Evolutionary conservation across 2,797 vertebrate genomes (phyloP), one percentile per base, ranked within the genome.

Genomic region (Sylvilagus floridanus): DNA sequence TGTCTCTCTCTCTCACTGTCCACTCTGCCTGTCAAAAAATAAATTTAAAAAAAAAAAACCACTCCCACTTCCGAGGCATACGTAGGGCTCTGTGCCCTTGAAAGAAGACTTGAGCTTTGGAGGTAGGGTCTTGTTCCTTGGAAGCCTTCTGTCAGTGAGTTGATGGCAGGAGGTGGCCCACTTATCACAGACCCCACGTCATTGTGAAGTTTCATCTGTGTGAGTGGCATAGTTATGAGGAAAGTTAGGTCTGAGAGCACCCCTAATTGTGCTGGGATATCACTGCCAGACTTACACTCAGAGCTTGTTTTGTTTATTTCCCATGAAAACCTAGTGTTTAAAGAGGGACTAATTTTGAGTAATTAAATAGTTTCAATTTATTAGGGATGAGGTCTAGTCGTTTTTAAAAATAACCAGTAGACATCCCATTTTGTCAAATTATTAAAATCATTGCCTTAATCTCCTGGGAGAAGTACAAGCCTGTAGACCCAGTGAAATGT

Each of bases 321-420:
- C 71, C 28, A 60, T n/a, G 71, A 22, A 89, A 89, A 86, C 35
- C 47, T 50, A 24, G 5, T 78, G n/a, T 78, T 88, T 79, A 42
- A 82, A 87, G 72, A 87, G 30, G 30, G 63, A 24, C 42, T 13
- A 68, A 1, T 82, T 90, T 88, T 85, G 73, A 86, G 35, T 95
- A 65, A 85, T 88, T 42, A 7, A 72, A 13, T 76, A 57, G 68
- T 86, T 94, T 84, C 35, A 60, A 5, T 65, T 84, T 84, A 54
- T 77, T 81, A 24, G 32, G n/a, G 37, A 35, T 71, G 62, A 11
- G 71, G 35, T 69, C 5, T 37, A 86, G 63, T 82, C 71, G 62
- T 63, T 96, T 30, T 8, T 37, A 57, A 88, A 91, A 91, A 62
- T 35, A 95, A 72, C 7, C 47, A 57, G 30, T 77, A 57, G 68